A percentile compares a stretch with the other conserved stretches of the same genome.
Evolutionary conservation across 2,797 vertebrate genomes (phyloP).

Genomic region (Carcharodon carcharias): DNA sequence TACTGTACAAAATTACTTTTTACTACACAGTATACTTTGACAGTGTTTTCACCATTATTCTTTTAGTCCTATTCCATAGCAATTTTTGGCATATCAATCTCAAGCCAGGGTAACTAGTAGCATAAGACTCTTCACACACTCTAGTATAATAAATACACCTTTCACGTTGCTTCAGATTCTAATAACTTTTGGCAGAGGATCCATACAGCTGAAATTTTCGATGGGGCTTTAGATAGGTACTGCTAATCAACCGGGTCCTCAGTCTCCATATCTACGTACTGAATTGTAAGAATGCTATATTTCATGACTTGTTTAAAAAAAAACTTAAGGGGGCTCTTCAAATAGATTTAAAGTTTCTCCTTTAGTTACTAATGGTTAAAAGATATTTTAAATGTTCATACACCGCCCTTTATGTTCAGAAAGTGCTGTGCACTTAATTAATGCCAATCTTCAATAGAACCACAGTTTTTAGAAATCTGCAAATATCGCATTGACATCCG

Average conservation of each 20-base stretch:
- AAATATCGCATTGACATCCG: not conserved
- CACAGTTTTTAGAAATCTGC: not conserved
- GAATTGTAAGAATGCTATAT: not conserved
- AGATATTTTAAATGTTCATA: not conserved
- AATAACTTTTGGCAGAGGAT: not conserved
- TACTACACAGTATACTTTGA: conserved; percentile 12
- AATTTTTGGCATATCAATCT: not conserved
- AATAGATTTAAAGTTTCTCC: not conserved
- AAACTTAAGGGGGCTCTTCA: not conserved
- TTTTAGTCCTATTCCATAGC: not conserved
- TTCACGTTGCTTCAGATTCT: not conserved
- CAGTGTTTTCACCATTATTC: conserved; percentile 4
- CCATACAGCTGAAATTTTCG: not conserved
- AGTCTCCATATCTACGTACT: not conserved
- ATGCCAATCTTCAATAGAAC: not conserved
- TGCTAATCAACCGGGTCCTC: too few species aligned
- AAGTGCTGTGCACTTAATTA: not conserved
- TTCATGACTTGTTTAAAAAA: not conserved
- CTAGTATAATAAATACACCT: not conserved
- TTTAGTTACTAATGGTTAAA: not conserved
- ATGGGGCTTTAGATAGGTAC: not conserved
- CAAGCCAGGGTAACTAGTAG: not conserved
- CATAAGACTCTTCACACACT: not conserved
- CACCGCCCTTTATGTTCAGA: not conserved
- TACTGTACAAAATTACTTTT: conserved; percentile 30